A percentile compares a stretch with the other conserved stretches of the same genome.
Conservation (phyloP, 2,888 invertebrate species). For the Dorcus parallelipipedus region DNA sequence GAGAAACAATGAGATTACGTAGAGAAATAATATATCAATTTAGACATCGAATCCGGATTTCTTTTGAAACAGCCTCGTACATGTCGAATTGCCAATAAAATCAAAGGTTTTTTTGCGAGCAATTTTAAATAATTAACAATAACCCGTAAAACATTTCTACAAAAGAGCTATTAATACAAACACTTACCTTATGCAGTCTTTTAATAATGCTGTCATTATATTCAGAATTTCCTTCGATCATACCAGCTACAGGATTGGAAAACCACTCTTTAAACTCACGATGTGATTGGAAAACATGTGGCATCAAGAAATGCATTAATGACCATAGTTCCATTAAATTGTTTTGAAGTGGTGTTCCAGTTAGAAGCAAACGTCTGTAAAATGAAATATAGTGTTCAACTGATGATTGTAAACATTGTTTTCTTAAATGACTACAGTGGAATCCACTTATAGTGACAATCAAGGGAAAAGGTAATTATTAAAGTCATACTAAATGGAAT, state of each 20-base stretch:
- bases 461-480: too few species aligned
- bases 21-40: too few species aligned
- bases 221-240: slow-evolving; percentile 91
- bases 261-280: slow-evolving; percentile 98
- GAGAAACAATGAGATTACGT: too few species aligned
- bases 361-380: slow-evolving; percentile 78
- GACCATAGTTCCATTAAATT: slow-evolving; percentile 97
- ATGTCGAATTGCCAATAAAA: too few species aligned
- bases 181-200: slow-evolving; percentile 79
- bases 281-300: slow-evolving; percentile 93
- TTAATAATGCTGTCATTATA: slow-evolving; percentile 87
- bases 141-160: too few species aligned
- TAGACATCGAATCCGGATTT: too few species aligned
- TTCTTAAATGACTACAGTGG: slow-evolving; percentile 5
- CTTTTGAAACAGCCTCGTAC: too few species aligned
- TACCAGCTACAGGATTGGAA: slow-evolving; percentile 92
- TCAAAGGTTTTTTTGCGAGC: too few species aligned
- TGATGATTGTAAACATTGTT: slow-evolving; percentile 9
- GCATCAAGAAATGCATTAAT: slow-evolving; percentile 97
- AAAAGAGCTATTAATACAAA: not conserved
- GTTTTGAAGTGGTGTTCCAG: slow-evolving; percentile 95
- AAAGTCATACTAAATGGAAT: too few species aligned
- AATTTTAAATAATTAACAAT: too few species aligned
- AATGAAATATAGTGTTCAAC: slow-evolving; percentile 11
- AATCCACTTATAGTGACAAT: too few species aligned